Conservation (phyloP, 2,888 invertebrate genomes). For the Cerastis rubricosa region DNA sequence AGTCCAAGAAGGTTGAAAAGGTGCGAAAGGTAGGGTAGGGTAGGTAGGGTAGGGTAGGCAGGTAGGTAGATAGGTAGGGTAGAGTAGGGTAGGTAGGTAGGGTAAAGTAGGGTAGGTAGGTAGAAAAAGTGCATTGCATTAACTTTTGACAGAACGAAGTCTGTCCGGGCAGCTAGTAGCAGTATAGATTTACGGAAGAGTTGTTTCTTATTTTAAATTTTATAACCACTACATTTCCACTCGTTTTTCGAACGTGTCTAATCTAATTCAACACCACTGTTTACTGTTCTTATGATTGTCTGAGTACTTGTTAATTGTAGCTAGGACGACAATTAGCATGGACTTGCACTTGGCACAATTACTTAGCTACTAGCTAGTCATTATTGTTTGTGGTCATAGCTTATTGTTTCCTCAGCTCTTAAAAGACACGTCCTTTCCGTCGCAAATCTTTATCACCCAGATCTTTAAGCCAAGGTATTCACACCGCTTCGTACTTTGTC, state of each 20-base stretch:
- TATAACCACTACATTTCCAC: background rate
- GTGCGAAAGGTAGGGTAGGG: too few species aligned
- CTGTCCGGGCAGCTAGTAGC: too few species aligned
- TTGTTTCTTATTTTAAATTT: background rate
- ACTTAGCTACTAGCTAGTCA: slow-evolving; percentile 11
- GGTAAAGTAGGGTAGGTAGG: too few species aligned
- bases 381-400: background rate
- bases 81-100: too few species aligned
- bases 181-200: background rate
- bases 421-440: slow-evolving; percentile 17
- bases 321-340: background rate
- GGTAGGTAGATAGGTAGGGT: too few species aligned
- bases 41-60: too few species aligned
- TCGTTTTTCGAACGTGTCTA: slow-evolving; percentile 20
- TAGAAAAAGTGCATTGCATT: too few species aligned
- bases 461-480: background rate
- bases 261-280: slow-evolving; percentile 13
- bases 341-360: slow-evolving; percentile 25
- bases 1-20: too few species aligned
- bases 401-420: slow-evolving; percentile 4
- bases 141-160: too few species aligned
- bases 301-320: slow-evolving; percentile 8
- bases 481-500: background rate
- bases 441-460: background rate
- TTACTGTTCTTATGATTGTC: background rate